Evolutionary conservation across 2,888 invertebrate species (phyloP).

Genomic region (Steinernema scapterisci): DNA sequence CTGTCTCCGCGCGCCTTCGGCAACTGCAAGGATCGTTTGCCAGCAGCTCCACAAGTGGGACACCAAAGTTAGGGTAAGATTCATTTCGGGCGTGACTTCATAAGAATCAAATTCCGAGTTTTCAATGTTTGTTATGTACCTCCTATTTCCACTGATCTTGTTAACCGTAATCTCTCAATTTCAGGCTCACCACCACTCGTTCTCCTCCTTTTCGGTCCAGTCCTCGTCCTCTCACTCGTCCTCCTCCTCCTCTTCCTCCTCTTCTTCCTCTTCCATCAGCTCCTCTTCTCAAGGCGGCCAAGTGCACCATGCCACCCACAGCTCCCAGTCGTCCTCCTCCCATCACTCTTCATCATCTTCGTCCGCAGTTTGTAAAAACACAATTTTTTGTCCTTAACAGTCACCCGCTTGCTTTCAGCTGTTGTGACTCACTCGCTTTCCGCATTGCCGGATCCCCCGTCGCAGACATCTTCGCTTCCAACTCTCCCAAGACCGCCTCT

Average conservation of each 20-base stretch:
- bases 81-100: too few relatives aligned
- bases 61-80: conserved; percentile 1
- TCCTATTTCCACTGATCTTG: too few relatives aligned
- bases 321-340: background rate
- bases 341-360: conserved; percentile 14
- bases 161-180: too few relatives aligned
- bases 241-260: conserved; percentile 7
- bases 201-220: background rate
- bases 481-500: background rate
- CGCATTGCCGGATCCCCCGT: too few relatives aligned
- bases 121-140: too few relatives aligned
- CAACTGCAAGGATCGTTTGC: conserved; percentile 2
- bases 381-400: background rate
- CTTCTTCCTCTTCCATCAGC: background rate
- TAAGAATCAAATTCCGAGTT: too few relatives aligned
- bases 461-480: too few relatives aligned
- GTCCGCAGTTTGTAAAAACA: conserved; percentile 1
- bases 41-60: conserved; percentile 23
- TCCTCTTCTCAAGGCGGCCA: background rate
- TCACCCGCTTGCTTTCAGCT: background rate
- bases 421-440: background rate
- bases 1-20: conserved; percentile 6
- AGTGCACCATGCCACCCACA: background rate
- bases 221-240: background rate
- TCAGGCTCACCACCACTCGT: background rate